These are phyloP conservation scores for Neosilurus hyrtlii DNA, from an alignment of 2,797 vertebrate genomes.

Conservation along the genomic window DNA sequence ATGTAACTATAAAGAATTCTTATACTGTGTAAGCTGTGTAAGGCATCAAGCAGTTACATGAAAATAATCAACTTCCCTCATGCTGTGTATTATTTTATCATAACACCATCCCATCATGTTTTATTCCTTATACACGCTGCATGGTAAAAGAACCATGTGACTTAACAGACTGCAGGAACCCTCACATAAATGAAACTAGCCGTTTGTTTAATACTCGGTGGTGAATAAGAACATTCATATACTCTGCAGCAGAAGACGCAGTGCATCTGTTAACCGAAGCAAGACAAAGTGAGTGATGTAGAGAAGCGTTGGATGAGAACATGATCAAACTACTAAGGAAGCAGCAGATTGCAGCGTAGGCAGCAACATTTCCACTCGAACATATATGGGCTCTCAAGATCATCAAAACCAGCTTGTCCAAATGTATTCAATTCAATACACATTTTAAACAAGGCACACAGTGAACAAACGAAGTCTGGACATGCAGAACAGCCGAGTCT, in stretches of 20 bases:
- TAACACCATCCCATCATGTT: not conserved
- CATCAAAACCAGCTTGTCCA: not conserved
- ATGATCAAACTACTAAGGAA: constrained; percentile 49
- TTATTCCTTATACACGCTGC: not conserved
- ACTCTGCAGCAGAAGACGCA: not conserved
- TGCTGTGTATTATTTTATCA: not conserved
- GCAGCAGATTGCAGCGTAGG: constrained; percentile 41
- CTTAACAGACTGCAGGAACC: too few species aligned
- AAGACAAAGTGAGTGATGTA: constrained; percentile 45
- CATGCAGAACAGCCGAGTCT: constrained; percentile 15
- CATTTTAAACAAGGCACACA: not conserved
- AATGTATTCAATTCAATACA: not conserved
- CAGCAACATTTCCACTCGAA: constrained; percentile 39
- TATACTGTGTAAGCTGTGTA: not conserved
- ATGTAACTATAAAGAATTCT: not conserved
- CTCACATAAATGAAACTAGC: not conserved
- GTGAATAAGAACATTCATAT: not conserved
- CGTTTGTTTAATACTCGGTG: not conserved
- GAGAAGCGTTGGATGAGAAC: constrained; percentile 24
- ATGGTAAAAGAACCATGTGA: not conserved
- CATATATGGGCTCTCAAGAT: not conserved
- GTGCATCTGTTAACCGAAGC: not conserved
- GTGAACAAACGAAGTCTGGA: constrained; percentile 8
- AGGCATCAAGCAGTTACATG: not conserved
- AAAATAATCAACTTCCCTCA: not conserved